Base-by-base conservation (phyloP, 1,140 invertebrate species). In the Teleopsis dalmanni region DNA sequence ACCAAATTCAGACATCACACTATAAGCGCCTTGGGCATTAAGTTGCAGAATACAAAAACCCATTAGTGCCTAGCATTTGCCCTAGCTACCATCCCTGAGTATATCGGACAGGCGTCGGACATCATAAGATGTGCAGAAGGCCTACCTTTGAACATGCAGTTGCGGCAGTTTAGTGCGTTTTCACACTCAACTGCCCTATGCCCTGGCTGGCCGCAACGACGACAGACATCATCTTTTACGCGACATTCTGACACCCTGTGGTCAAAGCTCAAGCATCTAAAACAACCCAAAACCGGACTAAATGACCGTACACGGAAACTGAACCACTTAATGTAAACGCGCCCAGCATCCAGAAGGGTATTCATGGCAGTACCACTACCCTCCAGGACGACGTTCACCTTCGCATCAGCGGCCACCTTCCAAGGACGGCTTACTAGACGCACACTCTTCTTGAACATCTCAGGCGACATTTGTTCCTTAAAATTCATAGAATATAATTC, bases 81-180 rank as follows among this genome's bases (percentile, higher is more conserved):
- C 1, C 41, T 25, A 3, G 25, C 41, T 13, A 31, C 14, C 14
- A 31, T 18, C 16, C 7, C 7, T 1, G 19, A 0, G 7, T 36
- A 25, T 5, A 36, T 8, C 2, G 29, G 31, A 31, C 76, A 62
- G 72, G 72, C 72, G 73, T 73, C 73, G 74, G 73, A 71, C 73
- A 75, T 71, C 73, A 73, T 76, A 84, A 38, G 13, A 19, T 87
- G 84, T 16, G 14, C 11, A 38, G 19, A 5, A 3, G n/a, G 36
- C 21, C 11, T 5, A 38, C 36, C 36, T 10, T 19, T 5, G 21
- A 8, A 38, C 4, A 19, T 19, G 21, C 36, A 38, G 19, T 38
- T 48, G n/a, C 36, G 4, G 13, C 51, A 52, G 25, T 25, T 36
- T n/a, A 37, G 10, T 9, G 40, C 38, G 19, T 49, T 52, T 3